A percentile compares a stretch with the other conserved stretches of the same genome.
phyloP scores from a whole-genome alignment of 1,140 invertebrate species.

The Lasaia peninsularis region DNA sequence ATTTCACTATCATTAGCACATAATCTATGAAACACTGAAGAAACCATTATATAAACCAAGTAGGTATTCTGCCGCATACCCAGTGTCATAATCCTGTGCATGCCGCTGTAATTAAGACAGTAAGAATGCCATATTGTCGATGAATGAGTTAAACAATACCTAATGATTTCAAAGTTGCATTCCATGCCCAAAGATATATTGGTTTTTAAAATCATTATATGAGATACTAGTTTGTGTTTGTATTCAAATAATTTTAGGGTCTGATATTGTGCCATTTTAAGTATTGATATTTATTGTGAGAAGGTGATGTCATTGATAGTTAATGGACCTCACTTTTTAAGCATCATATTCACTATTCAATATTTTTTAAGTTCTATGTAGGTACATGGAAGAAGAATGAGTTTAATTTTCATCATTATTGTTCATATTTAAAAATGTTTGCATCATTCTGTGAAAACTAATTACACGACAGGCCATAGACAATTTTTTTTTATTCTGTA shows the following conservation, averaged over 20 bases:
- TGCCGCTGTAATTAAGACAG: too few species aligned
- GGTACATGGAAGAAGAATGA: not conserved
- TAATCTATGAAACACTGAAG: too few species aligned
- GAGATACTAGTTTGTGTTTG: conserved; percentile 27
- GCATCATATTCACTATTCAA: not conserved
- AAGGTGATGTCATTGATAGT: conserved; percentile 19
- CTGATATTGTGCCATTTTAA: conserved; percentile 46
- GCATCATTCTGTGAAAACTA: too few species aligned
- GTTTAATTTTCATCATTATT: not conserved
- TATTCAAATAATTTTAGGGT: conserved; percentile 28
- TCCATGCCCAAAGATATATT: conserved; percentile 50
- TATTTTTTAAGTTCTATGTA: not conserved
- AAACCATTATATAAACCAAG: too few species aligned
- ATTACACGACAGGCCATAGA: too few species aligned
- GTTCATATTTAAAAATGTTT: too few species aligned
- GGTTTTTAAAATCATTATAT: conserved; percentile 37
- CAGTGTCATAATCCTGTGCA: too few species aligned
- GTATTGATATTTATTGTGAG: conserved; percentile 20
- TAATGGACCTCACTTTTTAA: conserved; percentile 6
- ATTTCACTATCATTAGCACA: too few species aligned
- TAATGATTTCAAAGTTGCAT: conserved; percentile 27
- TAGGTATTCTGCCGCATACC: too few species aligned
- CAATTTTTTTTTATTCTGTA: too few species aligned
- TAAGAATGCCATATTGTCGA: not conserved
- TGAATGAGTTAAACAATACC: not conserved